These are phyloP conservation scores for Tachystola acroxantha DNA, from an alignment of 2,888 invertebrate species.

Conservation along the genomic window DNA sequence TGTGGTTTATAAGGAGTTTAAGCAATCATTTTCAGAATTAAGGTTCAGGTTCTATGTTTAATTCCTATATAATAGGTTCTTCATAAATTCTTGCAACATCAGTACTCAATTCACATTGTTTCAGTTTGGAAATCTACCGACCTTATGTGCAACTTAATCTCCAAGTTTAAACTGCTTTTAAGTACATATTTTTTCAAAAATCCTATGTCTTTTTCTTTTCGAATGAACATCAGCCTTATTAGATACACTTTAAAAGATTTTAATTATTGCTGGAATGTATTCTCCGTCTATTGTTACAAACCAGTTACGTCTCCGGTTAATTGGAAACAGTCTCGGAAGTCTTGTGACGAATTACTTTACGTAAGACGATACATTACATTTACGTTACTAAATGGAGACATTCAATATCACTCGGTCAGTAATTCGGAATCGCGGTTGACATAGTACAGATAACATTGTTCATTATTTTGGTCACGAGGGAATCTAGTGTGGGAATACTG, in stretches of 20 bases:
- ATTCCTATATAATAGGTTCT: too few relatives aligned
- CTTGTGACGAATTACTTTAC: constrained; percentile 25
- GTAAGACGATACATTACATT: neutral
- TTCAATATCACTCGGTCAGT: constrained; percentile 1
- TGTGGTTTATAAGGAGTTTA: too few relatives aligned
- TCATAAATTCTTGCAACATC: too few relatives aligned
- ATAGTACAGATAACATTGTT: constrained; percentile 47
- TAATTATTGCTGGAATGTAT: constrained; percentile 41
- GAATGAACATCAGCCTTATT: too few relatives aligned
- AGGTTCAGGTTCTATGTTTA: too few relatives aligned
- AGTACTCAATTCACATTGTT: too few relatives aligned
- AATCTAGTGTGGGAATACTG: constrained; percentile 56
- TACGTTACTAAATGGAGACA: constrained; percentile 1
- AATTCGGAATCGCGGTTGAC: constrained; percentile 21
- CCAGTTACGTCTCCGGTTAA: constrained; percentile 25
- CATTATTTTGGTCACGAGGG: constrained; percentile 55
- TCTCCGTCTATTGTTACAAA: constrained; percentile 26
- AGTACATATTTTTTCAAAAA: too few relatives aligned
- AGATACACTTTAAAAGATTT: constrained; percentile 39
- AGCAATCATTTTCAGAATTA: too few relatives aligned
- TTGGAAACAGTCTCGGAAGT: constrained; percentile 28
- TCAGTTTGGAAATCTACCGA: too few relatives aligned
- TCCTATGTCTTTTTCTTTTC: too few relatives aligned
- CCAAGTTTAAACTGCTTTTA: too few relatives aligned
- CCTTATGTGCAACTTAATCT: too few relatives aligned